These are phyloP conservation scores for Wiebesia pumilae DNA, from an alignment of 1,140 invertebrate genomes.

Conservation along the genomic window DNA sequence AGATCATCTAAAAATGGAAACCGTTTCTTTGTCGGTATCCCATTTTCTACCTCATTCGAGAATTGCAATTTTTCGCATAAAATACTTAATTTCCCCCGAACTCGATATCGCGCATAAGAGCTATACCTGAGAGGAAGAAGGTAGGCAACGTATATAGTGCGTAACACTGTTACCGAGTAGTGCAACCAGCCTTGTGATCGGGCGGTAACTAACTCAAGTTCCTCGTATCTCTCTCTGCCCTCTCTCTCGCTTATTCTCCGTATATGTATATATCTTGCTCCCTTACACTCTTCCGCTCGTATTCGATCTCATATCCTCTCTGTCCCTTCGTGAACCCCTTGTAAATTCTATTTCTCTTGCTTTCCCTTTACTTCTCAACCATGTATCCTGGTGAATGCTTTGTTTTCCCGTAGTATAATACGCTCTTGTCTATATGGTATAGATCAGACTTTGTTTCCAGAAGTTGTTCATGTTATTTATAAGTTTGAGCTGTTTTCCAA, in stretches of 20 bases:
- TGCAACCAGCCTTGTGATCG: slow-evolving; percentile 60
- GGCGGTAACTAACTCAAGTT: slow-evolving; percentile 56
- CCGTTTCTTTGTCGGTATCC: neutral
- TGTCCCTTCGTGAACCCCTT: neutral
- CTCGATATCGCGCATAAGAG: neutral
- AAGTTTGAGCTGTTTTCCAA: too few species aligned
- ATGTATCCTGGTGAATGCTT: neutral
- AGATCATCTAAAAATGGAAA: neutral
- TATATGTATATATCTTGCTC: too few species aligned
- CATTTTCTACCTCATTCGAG: neutral
- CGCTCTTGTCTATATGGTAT: neutral
- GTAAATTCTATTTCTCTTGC: slow-evolving; percentile 1
- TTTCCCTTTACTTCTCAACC: neutral
- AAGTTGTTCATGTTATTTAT: neutral
- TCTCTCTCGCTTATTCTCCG: too few species aligned
- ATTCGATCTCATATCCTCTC: neutral
- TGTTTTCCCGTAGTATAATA: neutral
- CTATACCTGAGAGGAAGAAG: neutral
- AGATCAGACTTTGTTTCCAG: neutral
- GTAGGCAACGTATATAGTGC: slow-evolving; percentile 20
- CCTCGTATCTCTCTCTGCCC: neutral
- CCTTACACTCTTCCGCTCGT: slow-evolving; percentile 31
- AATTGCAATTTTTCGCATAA: neutral
- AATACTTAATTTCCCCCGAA: neutral
- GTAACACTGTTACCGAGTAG: slow-evolving; percentile 58